Base-by-base conservation (phyloP, 2,888 invertebrate genomes). In the Eristalinus aeneus region DNA sequence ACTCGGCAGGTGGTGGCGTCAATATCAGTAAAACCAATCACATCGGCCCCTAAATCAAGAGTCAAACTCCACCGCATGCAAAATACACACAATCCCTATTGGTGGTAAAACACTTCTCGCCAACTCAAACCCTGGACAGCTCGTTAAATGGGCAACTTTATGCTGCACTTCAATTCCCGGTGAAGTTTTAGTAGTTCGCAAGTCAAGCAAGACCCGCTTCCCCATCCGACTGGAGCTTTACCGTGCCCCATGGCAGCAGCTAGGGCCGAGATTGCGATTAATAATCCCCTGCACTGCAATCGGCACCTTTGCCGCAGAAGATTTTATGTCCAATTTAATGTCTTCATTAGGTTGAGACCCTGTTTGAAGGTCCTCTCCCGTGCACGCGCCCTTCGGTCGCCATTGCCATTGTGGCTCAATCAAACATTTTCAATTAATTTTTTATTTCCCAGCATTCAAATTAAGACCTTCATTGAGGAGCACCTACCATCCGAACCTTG, bases 381-480 rank as follows among this genome's bases (percentile, higher is more conserved):
- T 16, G 23, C 53, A 36, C 12, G 4, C 46, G n/a, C 27, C 22
- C 27, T 12, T 12, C 39, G 3, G 22, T 46, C 20, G 12, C 20
- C 36, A 39, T 4, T 23, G 39, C 12, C 10, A 32, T 39, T 65
- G 58, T 36, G 36, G 60, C 76, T 77, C 82, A 82, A 86, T 86
- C 86, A 86, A 76, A 82, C 82, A 71, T 73, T 86, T 86, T 86
- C 86, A 86, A 86, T 86, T 86, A 86, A 86, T 82, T 86, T 86
- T 86, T 82, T 82, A 82, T 86, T 69, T 56, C 46, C 67, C 65
- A 10, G 64, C 63, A 81, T 74, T 82, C 69, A 82, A 86, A 86
- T 82, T 77, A 78, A 86, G 74, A 67, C 74, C 69, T 16, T 69
- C 81, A 63, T 64, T 76, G 68, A 68, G 60, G 54, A 39, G 53